A percentile compares a stretch with the other conserved stretches of the same genome.
These are phyloP conservation scores for Potorous gilbertii DNA, from an alignment of 2,797 vertebrate species.

Conservation along the genomic window DNA sequence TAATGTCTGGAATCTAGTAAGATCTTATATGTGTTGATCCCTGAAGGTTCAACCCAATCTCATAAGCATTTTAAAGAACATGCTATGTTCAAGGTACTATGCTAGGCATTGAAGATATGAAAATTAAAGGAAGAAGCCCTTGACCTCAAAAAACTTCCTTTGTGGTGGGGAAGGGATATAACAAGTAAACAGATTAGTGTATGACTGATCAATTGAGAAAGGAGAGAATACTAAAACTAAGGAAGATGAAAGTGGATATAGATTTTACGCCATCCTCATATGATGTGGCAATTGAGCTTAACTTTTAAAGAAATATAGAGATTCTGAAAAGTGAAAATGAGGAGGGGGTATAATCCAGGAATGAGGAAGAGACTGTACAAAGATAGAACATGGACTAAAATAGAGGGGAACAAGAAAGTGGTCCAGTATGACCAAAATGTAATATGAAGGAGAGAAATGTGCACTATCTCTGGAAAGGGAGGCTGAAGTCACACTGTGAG, in stretches of 20 bases:
- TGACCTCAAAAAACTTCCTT: neutral
- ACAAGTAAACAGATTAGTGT: neutral
- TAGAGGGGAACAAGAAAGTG: neutral
- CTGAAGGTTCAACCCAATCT: neutral
- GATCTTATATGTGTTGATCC: neutral
- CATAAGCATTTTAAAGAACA: neutral
- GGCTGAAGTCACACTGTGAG: neutral
- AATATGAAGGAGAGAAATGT: neutral
- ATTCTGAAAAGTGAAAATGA: neutral
- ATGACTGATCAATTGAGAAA: neutral
- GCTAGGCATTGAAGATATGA: neutral
- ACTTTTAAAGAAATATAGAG: neutral
- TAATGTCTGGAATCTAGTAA: neutral
- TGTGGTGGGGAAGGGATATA: neutral
- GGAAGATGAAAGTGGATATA: neutral
- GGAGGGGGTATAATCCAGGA: neutral
- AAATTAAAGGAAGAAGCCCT: neutral
- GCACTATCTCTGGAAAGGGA: neutral
- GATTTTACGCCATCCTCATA: neutral
- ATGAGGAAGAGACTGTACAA: neutral
- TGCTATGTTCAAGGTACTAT: neutral
- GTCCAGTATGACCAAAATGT: neutral
- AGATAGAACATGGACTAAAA: neutral
- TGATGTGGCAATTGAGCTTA: neutral
- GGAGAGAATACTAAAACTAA: neutral